Percentiles rank a stretch among this genome's conserved stretches.
Conservation (phyloP, 2,888 invertebrate species). For the Rhogogaster chlorosoma region DNA sequence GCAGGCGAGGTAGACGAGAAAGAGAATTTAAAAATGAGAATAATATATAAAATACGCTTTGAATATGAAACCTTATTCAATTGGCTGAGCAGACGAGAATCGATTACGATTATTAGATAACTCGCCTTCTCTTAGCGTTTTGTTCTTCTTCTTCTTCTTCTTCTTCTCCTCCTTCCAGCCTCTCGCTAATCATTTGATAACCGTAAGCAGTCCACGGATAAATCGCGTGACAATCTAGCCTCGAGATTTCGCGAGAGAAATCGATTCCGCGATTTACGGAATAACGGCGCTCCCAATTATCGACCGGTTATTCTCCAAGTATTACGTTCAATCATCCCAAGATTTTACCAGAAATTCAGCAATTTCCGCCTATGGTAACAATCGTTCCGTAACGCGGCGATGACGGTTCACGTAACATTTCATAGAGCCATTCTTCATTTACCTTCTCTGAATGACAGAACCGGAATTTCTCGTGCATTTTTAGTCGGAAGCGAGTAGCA, state of each 20-base stretch:
- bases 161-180: not conserved
- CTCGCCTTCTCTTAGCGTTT: not conserved
- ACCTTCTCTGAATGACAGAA: not conserved
- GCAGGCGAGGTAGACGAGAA: not conserved
- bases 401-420: not conserved
- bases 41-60: not conserved
- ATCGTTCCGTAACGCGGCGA: not conserved
- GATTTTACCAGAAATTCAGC: not conserved
- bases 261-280: not conserved
- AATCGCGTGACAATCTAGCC: not conserved
- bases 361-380: not conserved
- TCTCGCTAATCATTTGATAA: not conserved
- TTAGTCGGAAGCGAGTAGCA: not conserved
- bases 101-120: not conserved
- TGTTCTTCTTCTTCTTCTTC: not conserved
- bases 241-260: not conserved
- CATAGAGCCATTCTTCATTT: not conserved
- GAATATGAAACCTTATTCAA: not conserved
- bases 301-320: not conserved
- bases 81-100: not conserved
- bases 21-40: not conserved
- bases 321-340: not conserved
- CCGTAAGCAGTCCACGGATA: not conserved
- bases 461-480: not conserved
- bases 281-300: not conserved